Base-by-base conservation (phyloP, 2,888 invertebrate genomes). In the Esperia sulphurella region DNA sequence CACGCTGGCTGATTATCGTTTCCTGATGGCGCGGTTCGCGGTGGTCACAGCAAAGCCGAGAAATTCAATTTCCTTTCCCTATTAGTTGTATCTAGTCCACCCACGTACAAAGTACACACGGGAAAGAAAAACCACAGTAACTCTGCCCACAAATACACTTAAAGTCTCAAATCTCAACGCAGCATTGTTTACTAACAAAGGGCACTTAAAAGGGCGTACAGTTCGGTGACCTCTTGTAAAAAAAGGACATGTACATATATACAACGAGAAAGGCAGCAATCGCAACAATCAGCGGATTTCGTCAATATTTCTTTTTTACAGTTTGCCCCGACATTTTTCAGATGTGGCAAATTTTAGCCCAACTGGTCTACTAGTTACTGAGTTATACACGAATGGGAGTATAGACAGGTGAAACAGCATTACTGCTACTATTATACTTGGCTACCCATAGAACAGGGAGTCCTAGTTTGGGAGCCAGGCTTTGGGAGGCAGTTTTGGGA, bases 221-320 rank as follows among this genome's bases (percentile, higher is more conserved):
- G 83, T 75, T 79, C 82, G 61, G 65, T 58, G 73, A 81, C 68
- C 82, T 69, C 71, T 59, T 51, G 60, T 68, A 71, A 77, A 75
- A n/a, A 77, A 75, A 21, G 21, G 21, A 21, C 21, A 21, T 21
- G 21, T n/a, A 5, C 5, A 5, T 21, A 21, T 2, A 5, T 5
- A 21, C 21, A 21, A 21, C 3, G 21, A 3, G 5, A 21, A 21
- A 21, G 21, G 2, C 21, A 21, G 2, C 21, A 21, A n/a, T 21
- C 5, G 21, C 5, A 21, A 21, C 21, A 21, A 5, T 21, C 21
- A 21, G 21, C 21, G 2, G 21, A 21, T 21, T 21, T 21, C 2
- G 21, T 21, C 21, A 21, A 21, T 5, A 5, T 21, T n/a, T 21
- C 3, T 21, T 21, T 21, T 21, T 21, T 5, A 21, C 21, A 21